Percentiles rank a stretch among this genome's conserved stretches.
phyloP scores from a whole-genome alignment of 2,113 vertebrate species.

The Calypte anna region DNA sequence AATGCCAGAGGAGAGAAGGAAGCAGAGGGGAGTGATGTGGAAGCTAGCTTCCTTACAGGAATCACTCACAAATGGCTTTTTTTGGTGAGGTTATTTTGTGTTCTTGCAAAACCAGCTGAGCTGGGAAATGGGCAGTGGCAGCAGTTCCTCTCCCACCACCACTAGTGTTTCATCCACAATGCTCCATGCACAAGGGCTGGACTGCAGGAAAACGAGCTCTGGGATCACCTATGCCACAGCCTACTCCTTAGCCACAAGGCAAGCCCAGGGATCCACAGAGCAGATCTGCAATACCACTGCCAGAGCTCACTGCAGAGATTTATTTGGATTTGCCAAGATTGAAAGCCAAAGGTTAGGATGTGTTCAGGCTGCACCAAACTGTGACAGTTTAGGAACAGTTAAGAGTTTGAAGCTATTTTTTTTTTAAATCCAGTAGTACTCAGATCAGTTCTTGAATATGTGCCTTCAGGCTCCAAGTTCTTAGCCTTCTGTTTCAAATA shows the following conservation, averaged over 20 bases:
- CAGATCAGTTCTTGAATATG: background rate
- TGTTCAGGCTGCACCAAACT: background rate
- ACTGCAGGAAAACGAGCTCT: background rate
- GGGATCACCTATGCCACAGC: rapidly evolving
- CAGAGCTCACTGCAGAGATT: background rate
- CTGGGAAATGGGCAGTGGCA: rapidly evolving
- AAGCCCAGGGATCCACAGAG: background rate
- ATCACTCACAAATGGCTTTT: background rate
- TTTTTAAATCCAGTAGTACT: slow-evolving; percentile 17
- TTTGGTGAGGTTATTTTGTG: background rate
- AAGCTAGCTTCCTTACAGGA: background rate
- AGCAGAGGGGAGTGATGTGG: background rate
- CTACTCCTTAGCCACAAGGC: background rate
- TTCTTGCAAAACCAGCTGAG: background rate
- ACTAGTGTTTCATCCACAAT: background rate
- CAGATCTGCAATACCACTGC: background rate
- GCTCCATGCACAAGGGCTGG: background rate
- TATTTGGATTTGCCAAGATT: background rate
- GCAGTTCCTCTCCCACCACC: background rate
- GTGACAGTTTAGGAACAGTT: slow-evolving; percentile 33
- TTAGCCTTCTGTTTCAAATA: slow-evolving; percentile 46
- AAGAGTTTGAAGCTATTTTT: background rate
- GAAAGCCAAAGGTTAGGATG: too few species aligned
- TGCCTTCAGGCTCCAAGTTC: background rate
- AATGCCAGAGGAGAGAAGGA: background rate